Base-by-base conservation (phyloP, 2,113 vertebrate genomes). In the Ophiodon elongatus region DNA sequence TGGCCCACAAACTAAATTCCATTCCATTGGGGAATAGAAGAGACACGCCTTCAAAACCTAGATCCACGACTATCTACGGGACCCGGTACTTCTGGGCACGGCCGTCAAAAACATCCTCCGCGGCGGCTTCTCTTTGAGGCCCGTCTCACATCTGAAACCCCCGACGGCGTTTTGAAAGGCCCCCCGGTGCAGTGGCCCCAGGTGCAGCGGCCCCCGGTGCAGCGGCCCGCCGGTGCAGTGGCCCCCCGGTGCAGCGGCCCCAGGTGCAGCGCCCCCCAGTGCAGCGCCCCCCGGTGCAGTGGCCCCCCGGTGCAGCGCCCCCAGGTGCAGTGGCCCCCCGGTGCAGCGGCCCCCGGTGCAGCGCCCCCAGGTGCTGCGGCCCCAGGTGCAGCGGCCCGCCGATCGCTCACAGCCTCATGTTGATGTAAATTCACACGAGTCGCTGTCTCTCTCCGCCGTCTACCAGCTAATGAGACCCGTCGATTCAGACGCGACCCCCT, bases 401-500 rank as follows among this genome's bases (percentile, higher is more conserved):
- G 33, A 8, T 64, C 79, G 54, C 76, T 85, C 77, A 13, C 35
- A 50, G 41, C 50, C 78, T 87, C 70, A 45, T 66, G n/a, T 78
- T 76, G 35, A 88, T 89, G 87, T 82, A 60, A 85, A 92, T 88
- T 68, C 82, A 23, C 66, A 57, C 52, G 43, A 71, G 85, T 83
- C 31, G 23, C 71, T 25, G 59, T 82, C 59, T 60, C 59, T 60
- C 69, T 54, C 60, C 41, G 83, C 80, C 35, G 54, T 78, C 79
- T 68, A 92, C 89, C 89, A 76, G 89, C 82, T 91, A 92, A 91
- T 85, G 89, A 92, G 80, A 91, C 83, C 86, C 79, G 88, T 89
- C 35, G 77, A 76, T 84, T 89, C 85, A 85, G 86, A 78, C 25
- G 17, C 17, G 8, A 67, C 43, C 13, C 76, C 82, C 86, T 76